Conservation (phyloP, 2,797 vertebrate species). For the Artibeus lituratus region DNA sequence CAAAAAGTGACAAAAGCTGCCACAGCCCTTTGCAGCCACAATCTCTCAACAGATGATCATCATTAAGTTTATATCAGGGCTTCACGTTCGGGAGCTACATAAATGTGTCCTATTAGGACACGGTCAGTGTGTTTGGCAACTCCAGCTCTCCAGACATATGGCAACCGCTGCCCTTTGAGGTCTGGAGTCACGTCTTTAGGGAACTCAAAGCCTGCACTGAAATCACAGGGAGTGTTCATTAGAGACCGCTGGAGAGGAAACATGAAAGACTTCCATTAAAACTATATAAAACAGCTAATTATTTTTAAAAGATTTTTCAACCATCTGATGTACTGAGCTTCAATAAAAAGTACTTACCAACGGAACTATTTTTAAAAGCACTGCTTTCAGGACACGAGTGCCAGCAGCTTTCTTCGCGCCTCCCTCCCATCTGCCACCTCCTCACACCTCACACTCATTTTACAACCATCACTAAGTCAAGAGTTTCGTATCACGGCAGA, state of each 20-base stretch:
- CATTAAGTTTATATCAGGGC: constrained; percentile 81
- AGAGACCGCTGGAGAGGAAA: constrained; percentile 84
- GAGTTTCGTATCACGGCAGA: background rate
- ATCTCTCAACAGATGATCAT: constrained; percentile 84
- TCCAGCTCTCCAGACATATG: constrained; percentile 84
- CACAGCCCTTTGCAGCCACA: constrained; percentile 80
- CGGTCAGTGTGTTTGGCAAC: constrained; percentile 84
- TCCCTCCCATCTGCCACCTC: background rate
- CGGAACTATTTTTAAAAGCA: constrained; percentile 68
- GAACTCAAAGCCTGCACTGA: constrained; percentile 82
- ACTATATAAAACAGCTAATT: constrained; percentile 82
- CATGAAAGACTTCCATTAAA: constrained; percentile 81
- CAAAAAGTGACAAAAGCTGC: constrained; percentile 81
- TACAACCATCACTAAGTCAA: background rate
- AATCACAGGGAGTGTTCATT: constrained; percentile 85
- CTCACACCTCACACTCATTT: background rate
- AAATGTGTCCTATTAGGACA: constrained; percentile 87
- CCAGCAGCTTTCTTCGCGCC: background rate
- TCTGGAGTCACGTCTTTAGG: constrained; percentile 86
- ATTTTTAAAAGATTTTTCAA: constrained; percentile 84
- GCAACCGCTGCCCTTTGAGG: constrained; percentile 85
- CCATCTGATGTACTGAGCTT: constrained; percentile 68
- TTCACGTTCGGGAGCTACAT: constrained; percentile 74
- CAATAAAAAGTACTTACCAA: constrained; percentile 77
- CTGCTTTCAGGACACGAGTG: background rate